Conservation (phyloP, 2,113 vertebrate species). For the Muntiacus muntjak region DNA sequence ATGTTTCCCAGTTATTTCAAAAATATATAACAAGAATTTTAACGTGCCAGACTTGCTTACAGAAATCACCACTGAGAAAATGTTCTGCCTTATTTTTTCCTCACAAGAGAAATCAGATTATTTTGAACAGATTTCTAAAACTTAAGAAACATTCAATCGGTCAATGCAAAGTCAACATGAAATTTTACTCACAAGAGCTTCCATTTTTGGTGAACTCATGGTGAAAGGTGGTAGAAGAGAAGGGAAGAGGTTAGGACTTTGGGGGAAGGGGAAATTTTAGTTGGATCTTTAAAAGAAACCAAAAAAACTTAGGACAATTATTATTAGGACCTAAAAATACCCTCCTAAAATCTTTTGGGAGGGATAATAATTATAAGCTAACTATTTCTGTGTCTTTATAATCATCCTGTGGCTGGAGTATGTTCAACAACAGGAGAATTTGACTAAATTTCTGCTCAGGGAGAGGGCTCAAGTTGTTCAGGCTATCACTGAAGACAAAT, state of each 20-base stretch:
- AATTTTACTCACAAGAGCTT: neutral
- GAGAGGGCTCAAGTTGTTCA: neutral
- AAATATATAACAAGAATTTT: neutral
- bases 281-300: neutral
- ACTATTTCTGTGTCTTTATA: neutral
- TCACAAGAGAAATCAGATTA: neutral
- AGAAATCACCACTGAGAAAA: neutral
- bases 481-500: neutral
- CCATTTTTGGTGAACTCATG: neutral
- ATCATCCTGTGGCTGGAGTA: neutral
- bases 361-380: neutral
- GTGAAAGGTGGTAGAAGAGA: neutral
- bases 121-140: neutral
- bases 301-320: neutral
- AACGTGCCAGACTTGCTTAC: neutral
- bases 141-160: neutral
- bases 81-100: neutral
- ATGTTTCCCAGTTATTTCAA: neutral
- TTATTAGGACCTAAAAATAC: neutral
- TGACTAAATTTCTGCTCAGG: neutral
- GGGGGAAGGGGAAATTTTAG: neutral
- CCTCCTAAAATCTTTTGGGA: neutral
- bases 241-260: neutral
- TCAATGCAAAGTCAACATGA: neutral
- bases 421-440: neutral